Base-by-base conservation (phyloP, 2,888 invertebrate genomes). In the Xylocampa areola region DNA sequence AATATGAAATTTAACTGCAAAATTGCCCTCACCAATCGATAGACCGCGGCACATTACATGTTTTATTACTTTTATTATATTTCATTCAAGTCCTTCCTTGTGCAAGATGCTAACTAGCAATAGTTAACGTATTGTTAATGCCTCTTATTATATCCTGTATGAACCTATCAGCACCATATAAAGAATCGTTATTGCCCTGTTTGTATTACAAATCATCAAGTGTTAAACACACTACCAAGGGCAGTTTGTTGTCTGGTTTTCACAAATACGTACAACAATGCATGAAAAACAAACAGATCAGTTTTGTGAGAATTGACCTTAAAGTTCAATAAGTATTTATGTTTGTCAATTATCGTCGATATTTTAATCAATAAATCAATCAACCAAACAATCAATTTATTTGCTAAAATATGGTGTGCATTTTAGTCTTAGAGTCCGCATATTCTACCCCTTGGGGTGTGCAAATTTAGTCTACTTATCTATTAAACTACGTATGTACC, bases 161-260 rank as follows among this genome's bases (percentile, higher is more conserved):
- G 82, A 77, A 85, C 79, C 80, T 88, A 88, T 90, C 82, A 87
- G 77, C 81, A 81, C 85, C 86, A 89, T 91, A 90, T 55, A 62
- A 90, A 88, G 92, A 86, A 85, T 92, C 89, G 87, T 92, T 92
- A 91, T 91, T 89, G 84, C 74, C 82, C 73, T 75, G 86, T 81
- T 82, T 85, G 84, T 82, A 75, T 77, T 84, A 85, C 79, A 80
- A 87, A 85, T 88, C 85, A 80, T 77, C 75, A 86, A 62, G 89
- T 88, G 92, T 82, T 90, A 92, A 92, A 81, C 73, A 81, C 66
- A 76, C 62, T 45, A 80, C 83, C 92, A 92, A 92, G 92, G 91
- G 88, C 86, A 87, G 79, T 76, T 79, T 67, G 66, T 61, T 60
- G 59, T 68, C 67, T 75, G 62, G 60, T 73, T 78, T 78, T 81